These are phyloP conservation scores for Hexactinellida sp. DNA, from an alignment of 37 sponge, comb jelly and placozoan genomes.

Conservation along the genomic window DNA sequence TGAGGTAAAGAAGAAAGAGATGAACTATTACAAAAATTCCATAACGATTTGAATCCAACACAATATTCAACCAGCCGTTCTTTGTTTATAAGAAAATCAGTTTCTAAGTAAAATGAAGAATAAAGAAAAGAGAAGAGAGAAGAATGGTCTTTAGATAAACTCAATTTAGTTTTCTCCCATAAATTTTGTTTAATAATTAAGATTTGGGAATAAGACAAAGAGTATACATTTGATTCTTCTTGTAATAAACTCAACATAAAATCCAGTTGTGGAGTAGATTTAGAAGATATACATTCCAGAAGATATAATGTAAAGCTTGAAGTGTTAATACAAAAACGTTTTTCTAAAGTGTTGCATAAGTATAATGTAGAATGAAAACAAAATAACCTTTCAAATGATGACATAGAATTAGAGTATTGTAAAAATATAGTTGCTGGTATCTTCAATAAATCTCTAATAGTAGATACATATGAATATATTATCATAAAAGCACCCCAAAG, in stretches of 20 bases:
- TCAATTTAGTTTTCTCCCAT: not conserved
- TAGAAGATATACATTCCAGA: not conserved
- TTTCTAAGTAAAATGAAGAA: not conserved
- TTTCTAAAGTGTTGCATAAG: not conserved
- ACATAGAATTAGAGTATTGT: not conserved
- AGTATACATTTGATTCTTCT: not conserved
- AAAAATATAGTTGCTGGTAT: not conserved
- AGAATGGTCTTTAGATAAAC: not conserved
- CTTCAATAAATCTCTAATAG: not conserved
- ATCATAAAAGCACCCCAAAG: not conserved
- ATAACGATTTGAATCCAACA: too few relatives aligned
- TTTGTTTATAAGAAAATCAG: too few relatives aligned
- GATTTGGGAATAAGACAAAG: not conserved
- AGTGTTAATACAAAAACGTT: not conserved
- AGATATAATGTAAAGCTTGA: not conserved
- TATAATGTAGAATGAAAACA: not conserved
- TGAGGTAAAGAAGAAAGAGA: too few relatives aligned
- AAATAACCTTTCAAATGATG: not conserved
- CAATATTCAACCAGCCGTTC: too few relatives aligned
- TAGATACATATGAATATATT: not conserved
- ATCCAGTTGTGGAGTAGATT: not conserved
- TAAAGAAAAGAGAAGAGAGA: not conserved
- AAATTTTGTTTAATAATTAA: not conserved
- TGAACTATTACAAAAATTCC: too few relatives aligned
- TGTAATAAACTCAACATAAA: not conserved